Conservation (phyloP, 2,888 invertebrate genomes). For the Poecilus cupreus region DNA sequence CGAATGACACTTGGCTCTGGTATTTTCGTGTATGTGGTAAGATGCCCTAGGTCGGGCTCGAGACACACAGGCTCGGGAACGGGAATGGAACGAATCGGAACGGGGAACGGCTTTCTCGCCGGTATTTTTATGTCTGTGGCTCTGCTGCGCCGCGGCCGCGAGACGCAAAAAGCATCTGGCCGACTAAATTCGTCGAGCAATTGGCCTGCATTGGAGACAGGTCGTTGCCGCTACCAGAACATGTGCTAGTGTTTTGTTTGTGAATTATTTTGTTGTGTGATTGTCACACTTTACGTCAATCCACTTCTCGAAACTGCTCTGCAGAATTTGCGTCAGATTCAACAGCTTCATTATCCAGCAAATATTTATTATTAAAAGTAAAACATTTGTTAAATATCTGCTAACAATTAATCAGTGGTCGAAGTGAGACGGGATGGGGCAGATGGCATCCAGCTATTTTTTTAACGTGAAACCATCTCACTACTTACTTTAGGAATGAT, state of each 20-base stretch:
- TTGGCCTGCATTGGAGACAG: constrained; percentile 57
- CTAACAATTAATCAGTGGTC: too few species aligned
- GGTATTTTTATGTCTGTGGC: constrained; percentile 38
- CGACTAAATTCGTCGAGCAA: constrained; percentile 56
- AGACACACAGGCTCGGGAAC: neutral
- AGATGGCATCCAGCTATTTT: too few species aligned
- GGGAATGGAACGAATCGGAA: constrained; percentile 39
- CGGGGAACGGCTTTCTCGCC: constrained; percentile 11
- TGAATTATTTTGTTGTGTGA: neutral
- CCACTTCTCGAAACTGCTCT: too few species aligned
- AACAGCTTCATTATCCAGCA: too few species aligned
- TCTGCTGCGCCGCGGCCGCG: neutral
- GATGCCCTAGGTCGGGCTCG: neutral
- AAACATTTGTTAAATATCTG: too few species aligned
- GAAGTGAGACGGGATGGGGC: too few species aligned
- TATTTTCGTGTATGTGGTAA: constrained; percentile 56
- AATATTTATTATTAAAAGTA: too few species aligned
- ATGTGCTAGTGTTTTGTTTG: constrained; percentile 4
- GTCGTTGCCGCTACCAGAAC: constrained; percentile 47
- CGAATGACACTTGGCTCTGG: constrained; percentile 32
- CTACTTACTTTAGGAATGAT: too few species aligned
- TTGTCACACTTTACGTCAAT: constrained; percentile 9
- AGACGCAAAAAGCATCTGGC: constrained; percentile 53
- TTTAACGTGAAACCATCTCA: too few species aligned
- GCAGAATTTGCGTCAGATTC: too few species aligned